Percentiles rank a stretch among this genome's conserved stretches.
phyloP scores from a whole-genome alignment of 2,888 invertebrate species.

The Orthosia gothica region DNA sequence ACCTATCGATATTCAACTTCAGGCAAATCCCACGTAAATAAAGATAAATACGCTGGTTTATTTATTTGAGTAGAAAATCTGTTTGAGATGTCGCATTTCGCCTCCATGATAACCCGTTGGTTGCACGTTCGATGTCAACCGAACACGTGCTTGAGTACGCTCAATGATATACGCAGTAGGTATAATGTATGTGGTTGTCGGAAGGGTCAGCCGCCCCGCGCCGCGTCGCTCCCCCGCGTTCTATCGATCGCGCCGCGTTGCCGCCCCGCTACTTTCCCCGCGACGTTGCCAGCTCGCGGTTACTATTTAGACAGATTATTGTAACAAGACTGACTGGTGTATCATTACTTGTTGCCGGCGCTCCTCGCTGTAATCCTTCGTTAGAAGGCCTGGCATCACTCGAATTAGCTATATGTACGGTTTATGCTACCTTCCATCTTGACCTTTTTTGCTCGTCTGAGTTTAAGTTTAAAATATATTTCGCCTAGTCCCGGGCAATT shows the following conservation, averaged over 20 bases:
- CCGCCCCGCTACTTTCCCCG: slow-evolving; percentile 82
- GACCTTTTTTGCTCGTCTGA: slow-evolving; percentile 20
- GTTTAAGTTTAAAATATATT: slow-evolving; percentile 28
- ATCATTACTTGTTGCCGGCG: slow-evolving; percentile 79
- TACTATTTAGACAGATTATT: slow-evolving; percentile 79
- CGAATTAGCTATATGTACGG: slow-evolving; percentile 33
- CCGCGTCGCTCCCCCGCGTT: slow-evolving; percentile 67
- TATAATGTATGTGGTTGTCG: slow-evolving; percentile 66
- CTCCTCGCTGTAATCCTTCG: slow-evolving; percentile 47
- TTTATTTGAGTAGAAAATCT: slow-evolving; percentile 33
- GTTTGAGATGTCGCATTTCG: slow-evolving; percentile 39
- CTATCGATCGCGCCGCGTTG: slow-evolving; percentile 82
- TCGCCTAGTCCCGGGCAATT: slow-evolving; percentile 7
- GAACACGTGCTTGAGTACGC: slow-evolving; percentile 65
- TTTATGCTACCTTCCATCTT: slow-evolving; percentile 29
- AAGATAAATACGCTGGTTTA: slow-evolving; percentile 15
- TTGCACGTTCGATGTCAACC: slow-evolving; percentile 63
- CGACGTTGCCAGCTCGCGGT: slow-evolving; percentile 83
- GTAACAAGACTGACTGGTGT: slow-evolving; percentile 68
- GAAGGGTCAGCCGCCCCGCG: slow-evolving; percentile 79
- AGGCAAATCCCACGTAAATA: neutral
- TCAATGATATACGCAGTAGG: slow-evolving; percentile 62
- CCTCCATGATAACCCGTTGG: slow-evolving; percentile 58
- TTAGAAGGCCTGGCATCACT: slow-evolving; percentile 32
- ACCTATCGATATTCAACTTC: neutral